Evolutionary conservation across 2,888 invertebrate genomes (phyloP).

Genomic region (Urechis unicinctus): DNA sequence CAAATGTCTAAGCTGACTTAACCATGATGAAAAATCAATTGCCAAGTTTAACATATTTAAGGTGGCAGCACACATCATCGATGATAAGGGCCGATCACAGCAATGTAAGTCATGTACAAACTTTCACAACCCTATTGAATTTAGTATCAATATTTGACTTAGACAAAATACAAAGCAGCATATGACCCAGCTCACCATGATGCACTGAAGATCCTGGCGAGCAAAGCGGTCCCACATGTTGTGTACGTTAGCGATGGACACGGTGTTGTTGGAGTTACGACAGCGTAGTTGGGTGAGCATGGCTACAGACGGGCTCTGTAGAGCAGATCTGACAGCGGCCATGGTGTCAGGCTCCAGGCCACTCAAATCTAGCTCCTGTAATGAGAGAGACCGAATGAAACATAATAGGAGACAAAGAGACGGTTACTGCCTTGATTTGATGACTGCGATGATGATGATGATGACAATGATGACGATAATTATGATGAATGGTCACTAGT

Average conservation of each 20-base stretch:
- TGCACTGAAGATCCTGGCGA: slow-evolving; percentile 42
- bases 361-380: slow-evolving; percentile 27
- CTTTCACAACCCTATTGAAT: too few relatives aligned
- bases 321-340: slow-evolving; percentile 28
- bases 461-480: too few relatives aligned
- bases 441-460: background rate
- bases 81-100: too few relatives aligned
- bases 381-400: too few relatives aligned
- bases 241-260: slow-evolving; percentile 45
- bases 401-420: too few relatives aligned
- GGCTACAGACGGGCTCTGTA: slow-evolving; percentile 36
- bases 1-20: background rate
- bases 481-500: too few relatives aligned
- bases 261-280: slow-evolving; percentile 26
- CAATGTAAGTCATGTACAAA: too few relatives aligned
- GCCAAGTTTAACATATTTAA: too few relatives aligned
- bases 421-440: background rate
- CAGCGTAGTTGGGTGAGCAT: slow-evolving; percentile 33
- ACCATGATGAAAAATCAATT: too few relatives aligned
- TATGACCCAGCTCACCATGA: slow-evolving; percentile 26
- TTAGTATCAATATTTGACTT: too few relatives aligned
- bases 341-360: slow-evolving; percentile 26
- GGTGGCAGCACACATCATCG: too few relatives aligned
- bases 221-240: slow-evolving; percentile 34
- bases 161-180: background rate